Base-by-base conservation (phyloP, 2,113 vertebrate species). In the Phaethon lepturus region DNA sequence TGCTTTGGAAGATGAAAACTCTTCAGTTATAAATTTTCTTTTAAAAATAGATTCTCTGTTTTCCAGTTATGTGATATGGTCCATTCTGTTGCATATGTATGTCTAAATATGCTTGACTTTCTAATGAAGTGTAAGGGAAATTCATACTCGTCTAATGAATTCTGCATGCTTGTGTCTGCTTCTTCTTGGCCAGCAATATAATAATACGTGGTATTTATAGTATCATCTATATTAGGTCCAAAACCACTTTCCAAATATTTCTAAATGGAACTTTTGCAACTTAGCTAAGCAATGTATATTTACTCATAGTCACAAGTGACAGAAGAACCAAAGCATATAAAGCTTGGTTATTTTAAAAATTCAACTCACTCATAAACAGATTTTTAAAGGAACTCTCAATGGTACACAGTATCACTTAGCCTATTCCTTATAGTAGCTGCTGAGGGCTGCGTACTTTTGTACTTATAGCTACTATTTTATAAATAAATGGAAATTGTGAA, bases 51-150 rank as follows among this genome's bases (percentile, higher is more conserved):
- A 28, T 69, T 60, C n/a, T 80, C 40, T 33, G 10, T 74, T 87
- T 52, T 91, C 19, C 25, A 42, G 15, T 69, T 84, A 42, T 79
- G 13, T 76, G 49, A 62, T 50, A 9, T 17, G 23, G 33, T 33
- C 10, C 25, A 69, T 80, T 92, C 38, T 55, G 13, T 71, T 88
- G 53, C 49, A 86, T 88, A 38, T 64, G 11, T 28, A 55, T 42
- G 14, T 40, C 40, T 90, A 85, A 97, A 93, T 75, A 72, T 44
- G 5, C 29, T 93, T 78, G 63, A 83, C 20, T 86, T 95, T 94
- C 71, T 40, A 71, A 83, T 66, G n/a, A 80, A 67, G 35, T 92
- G 45, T 75, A 53, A 82, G 24, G 16, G 62, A 93, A 94, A 90
- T 92, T 66, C 5, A 45, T 83, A 68, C 10, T 66, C 23, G 0